A percentile compares a stretch with the other conserved stretches of the same genome.
phyloP scores from a whole-genome alignment of 2,888 invertebrate genomes.

The Candidula unifasciata region DNA sequence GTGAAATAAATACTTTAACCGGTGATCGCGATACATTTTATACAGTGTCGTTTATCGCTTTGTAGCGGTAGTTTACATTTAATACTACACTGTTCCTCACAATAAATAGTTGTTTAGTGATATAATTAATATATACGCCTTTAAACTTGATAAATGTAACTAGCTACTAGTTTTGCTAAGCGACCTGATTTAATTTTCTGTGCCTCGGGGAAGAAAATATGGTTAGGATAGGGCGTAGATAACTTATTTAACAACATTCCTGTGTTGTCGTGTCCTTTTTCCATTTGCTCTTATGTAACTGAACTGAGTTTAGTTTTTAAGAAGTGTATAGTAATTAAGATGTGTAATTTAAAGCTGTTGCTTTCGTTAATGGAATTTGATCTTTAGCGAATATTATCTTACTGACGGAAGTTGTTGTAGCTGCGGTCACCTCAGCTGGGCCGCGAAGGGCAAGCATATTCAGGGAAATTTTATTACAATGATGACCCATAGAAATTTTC shows the following conservation, averaged over 20 bases:
- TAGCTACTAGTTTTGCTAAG: too few species aligned
- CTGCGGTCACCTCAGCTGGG: constrained; percentile 55
- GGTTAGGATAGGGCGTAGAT: too few species aligned
- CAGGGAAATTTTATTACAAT: constrained; percentile 67
- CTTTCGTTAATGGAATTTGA: background rate
- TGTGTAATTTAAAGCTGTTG: background rate
- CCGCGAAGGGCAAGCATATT: constrained; percentile 59
- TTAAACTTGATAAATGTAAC: too few species aligned
- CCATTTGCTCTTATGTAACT: background rate
- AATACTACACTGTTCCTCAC: too few species aligned
- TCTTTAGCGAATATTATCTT: constrained; percentile 27
- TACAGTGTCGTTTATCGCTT: background rate
- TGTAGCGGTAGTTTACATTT: constrained; percentile 59
- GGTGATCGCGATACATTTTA: constrained; percentile 53
- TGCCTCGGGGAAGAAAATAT: too few species aligned
- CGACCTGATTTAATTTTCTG: too few species aligned
- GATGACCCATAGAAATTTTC: constrained; percentile 71
- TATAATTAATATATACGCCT: too few species aligned
- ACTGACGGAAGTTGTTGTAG: constrained; percentile 50
- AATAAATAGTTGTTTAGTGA: too few species aligned
- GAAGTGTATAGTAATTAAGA: background rate
- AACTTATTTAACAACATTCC: constrained; percentile 66
- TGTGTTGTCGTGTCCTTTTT: constrained; percentile 63
- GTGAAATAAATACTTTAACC: constrained; percentile 63
- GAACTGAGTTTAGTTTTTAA: background rate